Evolutionary conservation across 2,113 vertebrate genomes (phyloP).

Genomic region (Psammodynastes pulverulentus): DNA sequence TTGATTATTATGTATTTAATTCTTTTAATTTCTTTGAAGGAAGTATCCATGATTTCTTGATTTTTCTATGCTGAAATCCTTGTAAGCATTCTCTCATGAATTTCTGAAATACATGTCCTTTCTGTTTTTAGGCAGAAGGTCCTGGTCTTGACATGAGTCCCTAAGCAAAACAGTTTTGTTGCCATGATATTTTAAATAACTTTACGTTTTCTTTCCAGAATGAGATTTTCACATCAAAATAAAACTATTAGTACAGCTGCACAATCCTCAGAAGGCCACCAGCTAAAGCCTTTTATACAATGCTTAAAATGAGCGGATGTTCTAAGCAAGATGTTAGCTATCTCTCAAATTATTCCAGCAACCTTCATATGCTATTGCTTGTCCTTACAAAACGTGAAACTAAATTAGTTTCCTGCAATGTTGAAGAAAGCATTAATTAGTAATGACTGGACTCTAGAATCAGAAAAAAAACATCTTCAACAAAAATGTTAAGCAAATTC

Average conservation of each 20-base stretch:
- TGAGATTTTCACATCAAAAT: neutral
- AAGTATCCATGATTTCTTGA: neutral
- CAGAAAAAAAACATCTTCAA: neutral
- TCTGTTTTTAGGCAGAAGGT: neutral
- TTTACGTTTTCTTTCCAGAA: neutral
- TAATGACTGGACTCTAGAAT: neutral
- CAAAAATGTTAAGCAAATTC: neutral
- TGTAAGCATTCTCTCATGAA: neutral
- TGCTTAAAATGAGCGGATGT: neutral
- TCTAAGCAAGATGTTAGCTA: neutral
- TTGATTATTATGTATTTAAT: neutral
- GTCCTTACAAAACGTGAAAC: neutral
- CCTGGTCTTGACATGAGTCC: neutral
- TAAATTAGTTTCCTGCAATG: neutral
- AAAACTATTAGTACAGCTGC: neutral
- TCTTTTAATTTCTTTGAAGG: neutral
- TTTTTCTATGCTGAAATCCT: neutral
- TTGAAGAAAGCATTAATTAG: neutral
- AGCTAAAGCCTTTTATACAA: neutral
- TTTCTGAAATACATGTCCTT: neutral
- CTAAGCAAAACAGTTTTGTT: neutral
- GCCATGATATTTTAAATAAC: neutral
- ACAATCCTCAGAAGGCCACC: neutral
- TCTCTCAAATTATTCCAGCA: neutral
- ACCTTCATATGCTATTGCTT: neutral